These are phyloP conservation scores for Acanthurus tractus DNA, from an alignment of 2,797 vertebrate species.

Conservation along the genomic window DNA sequence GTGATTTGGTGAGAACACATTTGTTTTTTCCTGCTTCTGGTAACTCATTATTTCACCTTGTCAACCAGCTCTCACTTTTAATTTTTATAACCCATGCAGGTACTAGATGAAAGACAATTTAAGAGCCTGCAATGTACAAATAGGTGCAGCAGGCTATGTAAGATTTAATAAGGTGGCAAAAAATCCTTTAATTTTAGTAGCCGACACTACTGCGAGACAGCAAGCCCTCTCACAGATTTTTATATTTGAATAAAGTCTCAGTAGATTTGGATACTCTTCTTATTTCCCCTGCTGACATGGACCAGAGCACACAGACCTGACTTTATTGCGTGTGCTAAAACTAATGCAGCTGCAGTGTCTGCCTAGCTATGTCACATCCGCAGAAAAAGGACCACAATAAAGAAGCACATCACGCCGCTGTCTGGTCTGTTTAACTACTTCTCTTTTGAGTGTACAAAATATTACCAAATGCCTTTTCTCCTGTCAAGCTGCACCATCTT, in stretches of 20 bases:
- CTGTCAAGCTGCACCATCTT: constrained; percentile 23
- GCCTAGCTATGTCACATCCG: constrained; percentile 9
- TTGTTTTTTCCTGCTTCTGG: background rate
- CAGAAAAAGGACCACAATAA: constrained; percentile 36
- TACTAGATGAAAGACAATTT: constrained; percentile 1
- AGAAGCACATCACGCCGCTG: constrained; percentile 23
- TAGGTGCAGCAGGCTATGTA: background rate
- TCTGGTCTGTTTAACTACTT: constrained; percentile 41
- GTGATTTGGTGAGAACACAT: background rate
- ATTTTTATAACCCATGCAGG: background rate
- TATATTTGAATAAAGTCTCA: constrained; percentile 31
- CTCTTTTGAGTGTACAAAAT: constrained; percentile 30
- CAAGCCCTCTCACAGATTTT: constrained; percentile 8
- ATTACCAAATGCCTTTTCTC: constrained; percentile 16
- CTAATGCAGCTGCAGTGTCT: background rate
- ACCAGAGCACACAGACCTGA: constrained; percentile 6
- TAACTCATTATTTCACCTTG: background rate
- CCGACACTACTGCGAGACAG: constrained; percentile 6
- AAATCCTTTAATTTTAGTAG: constrained; percentile 16
- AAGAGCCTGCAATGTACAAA: background rate
- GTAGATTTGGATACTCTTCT: constrained; percentile 38
- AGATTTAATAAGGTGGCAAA: background rate
- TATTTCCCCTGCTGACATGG: constrained; percentile 55
- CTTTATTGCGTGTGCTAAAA: constrained; percentile 37
- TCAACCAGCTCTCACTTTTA: background rate